Evolutionary conservation across 2,113 vertebrate genomes (phyloP).

Genomic region (Rhadina sibilatrix): DNA sequence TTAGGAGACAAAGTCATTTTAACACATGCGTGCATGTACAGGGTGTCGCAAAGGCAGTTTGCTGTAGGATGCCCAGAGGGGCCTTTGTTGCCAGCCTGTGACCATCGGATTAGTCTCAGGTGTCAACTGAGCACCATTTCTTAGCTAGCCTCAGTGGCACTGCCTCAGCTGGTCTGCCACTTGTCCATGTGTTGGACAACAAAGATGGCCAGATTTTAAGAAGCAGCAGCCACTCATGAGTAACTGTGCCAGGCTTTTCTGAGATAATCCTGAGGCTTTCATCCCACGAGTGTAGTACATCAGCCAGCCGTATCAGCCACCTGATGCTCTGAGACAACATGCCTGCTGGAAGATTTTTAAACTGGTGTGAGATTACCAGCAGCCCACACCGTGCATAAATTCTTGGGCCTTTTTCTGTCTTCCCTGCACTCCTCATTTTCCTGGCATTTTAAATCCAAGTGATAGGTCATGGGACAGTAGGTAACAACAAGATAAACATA

Average conservation of each 20-base stretch:
- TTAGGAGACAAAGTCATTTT: neutral
- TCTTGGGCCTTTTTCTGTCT: neutral
- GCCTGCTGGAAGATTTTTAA: neutral
- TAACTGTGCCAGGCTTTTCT: neutral
- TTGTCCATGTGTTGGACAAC: neutral
- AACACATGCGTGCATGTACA: neutral
- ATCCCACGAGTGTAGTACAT: accelerated
- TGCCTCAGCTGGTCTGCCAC: neutral
- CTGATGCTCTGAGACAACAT: accelerated
- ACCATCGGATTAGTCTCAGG: neutral
- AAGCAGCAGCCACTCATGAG: neutral
- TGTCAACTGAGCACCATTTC: neutral
- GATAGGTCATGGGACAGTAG: neutral
- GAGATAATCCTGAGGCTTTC: neutral
- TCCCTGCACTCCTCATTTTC: neutral
- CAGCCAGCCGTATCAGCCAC: neutral
- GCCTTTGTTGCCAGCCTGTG: neutral
- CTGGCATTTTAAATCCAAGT: neutral
- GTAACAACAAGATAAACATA: neutral
- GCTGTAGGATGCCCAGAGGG: neutral
- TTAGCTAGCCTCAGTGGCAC: neutral
- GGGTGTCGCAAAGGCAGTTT: neutral
- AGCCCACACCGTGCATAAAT: neutral
- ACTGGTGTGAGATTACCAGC: neutral
- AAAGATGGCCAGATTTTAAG: neutral